Evolutionary conservation across 2,113 vertebrate genomes (phyloP).

Genomic region (Barbus barbus): DNA sequence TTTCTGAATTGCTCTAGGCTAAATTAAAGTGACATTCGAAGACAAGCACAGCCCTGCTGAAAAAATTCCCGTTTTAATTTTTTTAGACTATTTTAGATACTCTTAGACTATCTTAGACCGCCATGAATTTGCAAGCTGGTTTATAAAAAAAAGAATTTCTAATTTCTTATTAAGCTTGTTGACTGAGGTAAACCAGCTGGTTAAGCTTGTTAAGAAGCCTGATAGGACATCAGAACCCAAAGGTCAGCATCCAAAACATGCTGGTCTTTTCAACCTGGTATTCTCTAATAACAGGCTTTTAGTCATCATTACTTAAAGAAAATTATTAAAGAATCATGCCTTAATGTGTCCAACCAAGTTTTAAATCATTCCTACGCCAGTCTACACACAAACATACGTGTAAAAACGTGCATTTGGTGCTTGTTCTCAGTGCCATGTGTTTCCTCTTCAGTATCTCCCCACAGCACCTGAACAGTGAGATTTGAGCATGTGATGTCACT

Average conservation of each 20-base stretch:
- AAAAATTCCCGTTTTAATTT: too few relatives aligned
- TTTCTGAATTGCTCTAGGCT: background rate
- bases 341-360: background rate
- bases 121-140: background rate
- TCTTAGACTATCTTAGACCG: too few relatives aligned
- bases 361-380: background rate
- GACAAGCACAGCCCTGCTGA: too few relatives aligned
- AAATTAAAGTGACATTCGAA: background rate
- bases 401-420: background rate
- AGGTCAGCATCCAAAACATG: background rate
- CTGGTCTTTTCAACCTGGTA: background rate
- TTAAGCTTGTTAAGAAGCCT: background rate
- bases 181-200: background rate
- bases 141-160: too few relatives aligned
- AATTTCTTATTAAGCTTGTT: background rate
- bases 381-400: background rate
- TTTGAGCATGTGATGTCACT: background rate
- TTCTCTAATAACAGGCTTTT: slow-evolving; percentile 1
- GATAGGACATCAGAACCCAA: background rate
- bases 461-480: background rate
- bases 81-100: too few relatives aligned
- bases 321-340: background rate
- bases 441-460: background rate
- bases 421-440: background rate
- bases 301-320: background rate